phyloP scores from a whole-genome alignment of 2,888 invertebrate genomes.

The Tetropium fuscum region DNA sequence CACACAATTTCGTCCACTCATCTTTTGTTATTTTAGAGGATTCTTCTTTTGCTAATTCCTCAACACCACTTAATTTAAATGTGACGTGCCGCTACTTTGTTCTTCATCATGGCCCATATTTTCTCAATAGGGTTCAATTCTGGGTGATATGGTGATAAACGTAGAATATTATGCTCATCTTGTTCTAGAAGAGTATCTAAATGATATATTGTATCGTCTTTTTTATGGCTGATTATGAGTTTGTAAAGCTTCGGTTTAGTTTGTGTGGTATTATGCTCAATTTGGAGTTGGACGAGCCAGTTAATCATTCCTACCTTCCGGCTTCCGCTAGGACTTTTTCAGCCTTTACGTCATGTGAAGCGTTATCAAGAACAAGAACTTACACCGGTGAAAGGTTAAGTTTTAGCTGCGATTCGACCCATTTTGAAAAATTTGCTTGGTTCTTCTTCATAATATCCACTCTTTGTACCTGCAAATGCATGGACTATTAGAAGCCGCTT shows the following conservation, averaged over 20 bases:
- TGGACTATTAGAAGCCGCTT: background rate
- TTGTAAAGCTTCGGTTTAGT: background rate
- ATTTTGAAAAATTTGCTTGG: background rate
- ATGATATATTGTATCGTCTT: background rate
- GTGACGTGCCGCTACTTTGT: constrained; percentile 36
- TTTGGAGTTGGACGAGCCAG: too few relatives aligned
- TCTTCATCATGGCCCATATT: constrained; percentile 48
- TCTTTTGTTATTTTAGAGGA: constrained; percentile 26
- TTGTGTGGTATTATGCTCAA: too few relatives aligned
- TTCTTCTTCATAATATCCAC: background rate
- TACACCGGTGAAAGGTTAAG: background rate
- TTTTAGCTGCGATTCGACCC: background rate
- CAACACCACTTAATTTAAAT: constrained; percentile 39
- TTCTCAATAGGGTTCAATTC: constrained; percentile 50
- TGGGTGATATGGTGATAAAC: constrained; percentile 47
- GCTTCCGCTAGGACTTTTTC: background rate
- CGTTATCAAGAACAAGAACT: background rate
- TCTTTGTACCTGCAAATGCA: background rate
- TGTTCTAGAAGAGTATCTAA: background rate
- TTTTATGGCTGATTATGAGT: background rate
- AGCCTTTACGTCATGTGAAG: background rate
- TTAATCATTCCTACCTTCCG: background rate
- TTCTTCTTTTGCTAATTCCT: constrained; percentile 30
- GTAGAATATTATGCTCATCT: constrained; percentile 24
- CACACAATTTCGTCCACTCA: constrained; percentile 28